Evolutionary conservation across 2,797 vertebrate genomes (phyloP), one percentile per base, ranked within the genome.

Genomic region (Pempheris klunzingeri): DNA sequence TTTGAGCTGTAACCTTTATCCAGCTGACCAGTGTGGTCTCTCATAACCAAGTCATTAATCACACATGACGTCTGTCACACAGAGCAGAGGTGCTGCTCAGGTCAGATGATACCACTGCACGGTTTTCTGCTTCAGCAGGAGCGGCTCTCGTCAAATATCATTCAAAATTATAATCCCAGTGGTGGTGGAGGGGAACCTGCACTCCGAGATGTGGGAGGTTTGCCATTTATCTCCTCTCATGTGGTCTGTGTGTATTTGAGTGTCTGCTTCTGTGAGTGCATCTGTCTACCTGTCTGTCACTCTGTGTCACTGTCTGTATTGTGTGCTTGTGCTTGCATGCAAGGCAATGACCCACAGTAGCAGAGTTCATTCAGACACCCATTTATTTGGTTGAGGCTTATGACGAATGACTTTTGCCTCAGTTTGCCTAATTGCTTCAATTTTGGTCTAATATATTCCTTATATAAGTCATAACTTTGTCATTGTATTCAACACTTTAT

Each of bases 1-100:
- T 90, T 77, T 81, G 75, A 82, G 68, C 72, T 20, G 77, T 71
- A 83, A 88, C 84, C 90, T 92, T 84, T 87, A 77, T 80, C 80
- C 60, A 77, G 24, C 68, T 84, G 84, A 83, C 81, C 81, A 20
- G 41, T 20, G 81, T 59, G 69, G 80, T 84, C 64, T 73, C 78
- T 86, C 77, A 74, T 83, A 80, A 77, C 87, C 53, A 2, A 75
- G 75, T 86, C 90, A 88, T 92, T 90, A 92, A 92, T 92, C 92
- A 92, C 89, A 81, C 78, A 81, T 75, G 85, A 84, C 36, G 68
- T 59, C 82, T 83, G 83, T 85, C 91, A 81, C 84, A 66, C 74
- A 47, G 87, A 62, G 80, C 82, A 73, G 72, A 80, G 80, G 85
- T 80, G 80, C 71, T 38, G 49, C 71, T 67, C 54, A 1, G 74